Percentiles rank a stretch among this genome's conserved stretches.
These are phyloP conservation scores for Bombus soroeensis DNA, from an alignment of 1,140 invertebrate species.

Conservation along the genomic window DNA sequence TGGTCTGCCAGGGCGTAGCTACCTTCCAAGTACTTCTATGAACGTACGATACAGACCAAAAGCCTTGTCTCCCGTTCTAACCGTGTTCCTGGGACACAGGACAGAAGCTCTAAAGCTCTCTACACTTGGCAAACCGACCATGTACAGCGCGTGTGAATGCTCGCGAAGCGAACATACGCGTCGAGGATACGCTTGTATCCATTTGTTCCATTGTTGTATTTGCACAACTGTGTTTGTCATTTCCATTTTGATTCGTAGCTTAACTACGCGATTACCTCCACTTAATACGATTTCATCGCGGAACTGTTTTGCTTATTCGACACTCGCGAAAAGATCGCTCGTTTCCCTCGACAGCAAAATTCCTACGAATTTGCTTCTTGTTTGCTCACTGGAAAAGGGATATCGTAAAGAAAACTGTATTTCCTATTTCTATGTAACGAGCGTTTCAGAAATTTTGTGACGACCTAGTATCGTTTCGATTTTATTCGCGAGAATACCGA, in stretches of 20 bases:
- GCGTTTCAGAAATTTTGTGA: not conserved
- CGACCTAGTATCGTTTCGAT: not conserved
- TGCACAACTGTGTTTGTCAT: slow-evolving; percentile 37
- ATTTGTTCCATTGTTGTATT: slow-evolving; percentile 10
- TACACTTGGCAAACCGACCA: not conserved
- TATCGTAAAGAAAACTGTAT: not conserved
- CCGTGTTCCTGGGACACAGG: slow-evolving; percentile 12
- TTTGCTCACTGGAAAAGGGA: not conserved
- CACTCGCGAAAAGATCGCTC: not conserved
- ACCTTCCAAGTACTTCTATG: slow-evolving; percentile 26
- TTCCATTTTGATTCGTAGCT: slow-evolving; percentile 24
- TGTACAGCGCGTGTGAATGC: slow-evolving; percentile 3
- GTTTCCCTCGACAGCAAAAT: not conserved
- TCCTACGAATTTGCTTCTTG: not conserved
- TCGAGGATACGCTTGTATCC: not conserved
- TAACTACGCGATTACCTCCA: slow-evolving; percentile 43
- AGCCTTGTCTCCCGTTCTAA: slow-evolving; percentile 25
- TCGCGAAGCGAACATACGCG: slow-evolving; percentile 3
- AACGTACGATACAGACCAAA: slow-evolving; percentile 38
- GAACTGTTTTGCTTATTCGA: slow-evolving; percentile 36
- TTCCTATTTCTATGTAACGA: not conserved
- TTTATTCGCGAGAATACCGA: not conserved
- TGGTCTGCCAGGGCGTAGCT: not conserved
- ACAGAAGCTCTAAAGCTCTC: slow-evolving; percentile 22
- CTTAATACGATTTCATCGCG: not conserved